Evolutionary conservation across 1,140 invertebrate genomes (phyloP).

Genomic region (Rhizoglyphus robini): DNA sequence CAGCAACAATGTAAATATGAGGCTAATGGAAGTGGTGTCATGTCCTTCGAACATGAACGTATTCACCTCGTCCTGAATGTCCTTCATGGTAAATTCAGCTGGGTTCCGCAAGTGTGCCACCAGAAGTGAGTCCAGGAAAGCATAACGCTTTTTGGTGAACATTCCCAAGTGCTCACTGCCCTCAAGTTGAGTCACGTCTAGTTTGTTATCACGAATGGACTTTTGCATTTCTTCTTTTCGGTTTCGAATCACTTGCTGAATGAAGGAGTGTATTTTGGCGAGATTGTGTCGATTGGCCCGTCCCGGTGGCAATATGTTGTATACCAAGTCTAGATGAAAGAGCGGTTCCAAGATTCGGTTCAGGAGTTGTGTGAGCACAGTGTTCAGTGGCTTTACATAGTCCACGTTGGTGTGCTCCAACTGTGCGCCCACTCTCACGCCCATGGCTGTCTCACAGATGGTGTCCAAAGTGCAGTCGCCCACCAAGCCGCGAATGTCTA

Average conservation of each 20-base stretch:
- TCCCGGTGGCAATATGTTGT: conserved; percentile 19
- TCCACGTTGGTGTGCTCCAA: conserved; percentile 32
- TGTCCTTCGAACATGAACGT: conserved; percentile 52
- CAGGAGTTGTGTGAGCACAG: conserved; percentile 4
- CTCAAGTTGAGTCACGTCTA: conserved; percentile 4
- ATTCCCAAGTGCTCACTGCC: background rate
- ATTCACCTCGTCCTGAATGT: conserved; percentile 65
- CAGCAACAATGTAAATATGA: conserved; percentile 31
- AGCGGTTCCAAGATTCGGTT: background rate
- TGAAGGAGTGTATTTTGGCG: conserved; percentile 12
- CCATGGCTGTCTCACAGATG: conserved; percentile 71
- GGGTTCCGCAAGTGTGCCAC: conserved; percentile 31
- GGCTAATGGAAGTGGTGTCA: conserved; percentile 26
- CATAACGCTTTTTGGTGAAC: conserved; percentile 35
- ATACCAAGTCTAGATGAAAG: conserved; percentile 1
- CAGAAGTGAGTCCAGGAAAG: conserved; percentile 61
- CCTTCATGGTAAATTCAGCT: conserved; percentile 43
- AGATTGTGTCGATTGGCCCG: conserved; percentile 10
- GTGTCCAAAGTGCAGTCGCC: conserved; percentile 42
- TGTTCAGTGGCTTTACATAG: background rate
- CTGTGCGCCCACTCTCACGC: conserved; percentile 52
- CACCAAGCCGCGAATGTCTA: conserved; percentile 38
- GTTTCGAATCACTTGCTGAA: conserved; percentile 4
- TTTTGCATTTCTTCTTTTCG: conserved; percentile 14
- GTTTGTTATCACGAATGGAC: background rate